These are phyloP conservation scores for Drosophila pseudoananassae DNA, from an alignment of 1,140 invertebrate species.

Conservation along the genomic window DNA sequence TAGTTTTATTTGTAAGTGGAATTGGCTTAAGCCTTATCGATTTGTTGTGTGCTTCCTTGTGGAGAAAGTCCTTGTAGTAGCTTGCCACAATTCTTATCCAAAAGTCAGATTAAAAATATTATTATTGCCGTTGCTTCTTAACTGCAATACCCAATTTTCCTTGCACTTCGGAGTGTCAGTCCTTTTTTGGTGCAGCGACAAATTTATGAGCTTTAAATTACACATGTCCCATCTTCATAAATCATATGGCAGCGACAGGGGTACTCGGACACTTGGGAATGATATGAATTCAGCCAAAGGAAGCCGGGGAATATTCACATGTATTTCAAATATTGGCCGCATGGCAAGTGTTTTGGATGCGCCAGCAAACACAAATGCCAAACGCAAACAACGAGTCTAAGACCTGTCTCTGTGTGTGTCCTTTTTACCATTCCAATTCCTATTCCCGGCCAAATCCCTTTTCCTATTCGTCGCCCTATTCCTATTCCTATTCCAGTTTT, in stretches of 20 bases:
- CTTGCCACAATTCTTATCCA: background rate
- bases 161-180: background rate
- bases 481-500: slow-evolving; percentile 31
- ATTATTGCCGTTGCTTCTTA: background rate
- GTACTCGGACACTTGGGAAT: slow-evolving; percentile 24
- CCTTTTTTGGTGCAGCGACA: slow-evolving; percentile 43
- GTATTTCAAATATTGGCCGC: slow-evolving; percentile 67
- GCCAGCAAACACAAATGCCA: slow-evolving; percentile 32
- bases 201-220: slow-evolving; percentile 82
- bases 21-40: background rate
- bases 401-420: slow-evolving; percentile 4
- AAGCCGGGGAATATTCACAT: slow-evolving; percentile 69
- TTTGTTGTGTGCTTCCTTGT: background rate
- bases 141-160: background rate
- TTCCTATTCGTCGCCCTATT: background rate
- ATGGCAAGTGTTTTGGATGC: slow-evolving; percentile 66
- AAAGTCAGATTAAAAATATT: background rate
- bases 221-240: slow-evolving; percentile 75
- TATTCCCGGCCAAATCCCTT: slow-evolving; percentile 10
- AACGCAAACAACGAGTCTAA: slow-evolving; percentile 32
- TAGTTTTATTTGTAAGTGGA: background rate
- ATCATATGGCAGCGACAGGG: slow-evolving; percentile 51
- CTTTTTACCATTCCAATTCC: slow-evolving; percentile 19
- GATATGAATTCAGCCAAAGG: slow-evolving; percentile 45
- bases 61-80: background rate